Evolutionary conservation across 1,140 invertebrate genomes (phyloP).

Genomic region (Drosophila guanche): DNA sequence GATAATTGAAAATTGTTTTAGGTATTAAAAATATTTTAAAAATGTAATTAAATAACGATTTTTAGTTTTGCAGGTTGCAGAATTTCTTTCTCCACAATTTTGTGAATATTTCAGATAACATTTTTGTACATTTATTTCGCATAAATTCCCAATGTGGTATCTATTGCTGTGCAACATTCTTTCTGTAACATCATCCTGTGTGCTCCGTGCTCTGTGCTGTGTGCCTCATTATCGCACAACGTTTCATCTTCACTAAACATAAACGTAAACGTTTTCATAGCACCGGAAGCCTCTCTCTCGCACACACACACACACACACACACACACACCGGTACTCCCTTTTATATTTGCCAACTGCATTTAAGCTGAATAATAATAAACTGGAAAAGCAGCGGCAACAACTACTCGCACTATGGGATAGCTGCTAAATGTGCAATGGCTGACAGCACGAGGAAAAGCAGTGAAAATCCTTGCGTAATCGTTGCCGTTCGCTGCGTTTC

Average conservation of each 20-base stretch:
- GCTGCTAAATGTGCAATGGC: conserved; percentile 47
- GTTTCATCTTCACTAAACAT: conserved; percentile 17
- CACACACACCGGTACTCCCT: conserved; percentile 9
- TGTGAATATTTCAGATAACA: no score
- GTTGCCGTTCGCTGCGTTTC: conserved; percentile 57
- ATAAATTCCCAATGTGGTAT: not conserved
- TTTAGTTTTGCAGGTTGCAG: not conserved
- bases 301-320: conserved; percentile 6
- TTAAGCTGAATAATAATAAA: conserved; percentile 53
- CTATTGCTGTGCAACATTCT: not conserved
- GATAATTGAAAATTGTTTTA: no score
- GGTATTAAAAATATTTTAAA: no score
- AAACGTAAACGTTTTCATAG: conserved; percentile 46
- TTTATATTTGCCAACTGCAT: conserved; percentile 51
- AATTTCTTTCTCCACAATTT: no score
- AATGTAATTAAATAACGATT: no score
- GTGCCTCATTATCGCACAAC: conserved; percentile 25
- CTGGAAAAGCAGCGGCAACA: conserved; percentile 37
- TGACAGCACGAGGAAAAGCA: conserved; percentile 48
- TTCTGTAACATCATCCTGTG: no score
- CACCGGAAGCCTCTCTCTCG: conserved; percentile 9
- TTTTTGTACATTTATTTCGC: no score
- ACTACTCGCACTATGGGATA: no score
- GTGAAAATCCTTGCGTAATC: conserved; percentile 74
- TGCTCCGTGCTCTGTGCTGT: not conserved